phyloP scores from a whole-genome alignment of 2,113 vertebrate genomes.

The Spea multiplicata region DNA sequence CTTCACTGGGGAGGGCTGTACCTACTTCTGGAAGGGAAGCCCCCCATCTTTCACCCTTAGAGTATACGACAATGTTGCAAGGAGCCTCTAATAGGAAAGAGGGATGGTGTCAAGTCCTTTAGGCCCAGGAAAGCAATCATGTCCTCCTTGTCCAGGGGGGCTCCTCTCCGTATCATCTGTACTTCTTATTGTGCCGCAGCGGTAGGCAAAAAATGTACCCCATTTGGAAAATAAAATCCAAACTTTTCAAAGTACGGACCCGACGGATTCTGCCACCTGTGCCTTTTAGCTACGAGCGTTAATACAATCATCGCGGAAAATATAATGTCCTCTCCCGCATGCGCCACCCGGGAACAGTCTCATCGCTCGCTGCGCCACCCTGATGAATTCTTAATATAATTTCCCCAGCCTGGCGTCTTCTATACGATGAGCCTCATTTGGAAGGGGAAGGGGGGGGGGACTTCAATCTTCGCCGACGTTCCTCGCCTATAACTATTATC shows the following conservation, averaged over 20 bases:
- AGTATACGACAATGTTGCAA: too few relatives aligned
- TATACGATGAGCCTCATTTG: conserved; percentile 9
- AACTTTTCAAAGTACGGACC: background rate
- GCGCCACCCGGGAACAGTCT: background rate
- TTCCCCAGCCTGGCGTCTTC: conserved; percentile 2
- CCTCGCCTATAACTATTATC: conserved; percentile 28
- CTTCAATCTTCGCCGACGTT: conserved; percentile 29
- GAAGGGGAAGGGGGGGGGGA: background rate
- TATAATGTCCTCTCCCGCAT: background rate
- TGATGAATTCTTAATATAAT: conserved; percentile 25
- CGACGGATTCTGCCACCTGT: background rate
- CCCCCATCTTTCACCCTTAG: too few relatives aligned
- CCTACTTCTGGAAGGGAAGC: too few relatives aligned
- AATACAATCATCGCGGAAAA: background rate
- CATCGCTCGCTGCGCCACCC: background rate
- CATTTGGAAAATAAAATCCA: too few relatives aligned
- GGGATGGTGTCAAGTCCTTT: too few relatives aligned
- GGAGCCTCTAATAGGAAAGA: too few relatives aligned
- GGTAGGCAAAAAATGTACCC: too few relatives aligned
- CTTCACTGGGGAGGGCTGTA: too few relatives aligned
- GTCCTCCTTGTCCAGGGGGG: too few relatives aligned
- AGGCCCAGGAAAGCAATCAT: too few relatives aligned
- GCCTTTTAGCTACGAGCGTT: conserved; percentile 6
- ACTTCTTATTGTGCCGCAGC: too few relatives aligned
- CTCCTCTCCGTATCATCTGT: too few relatives aligned